Percentiles rank a stretch among this genome's conserved stretches.
Evolutionary conservation across 2,888 invertebrate species (phyloP).

Genomic region (Nyleta sp.): DNA sequence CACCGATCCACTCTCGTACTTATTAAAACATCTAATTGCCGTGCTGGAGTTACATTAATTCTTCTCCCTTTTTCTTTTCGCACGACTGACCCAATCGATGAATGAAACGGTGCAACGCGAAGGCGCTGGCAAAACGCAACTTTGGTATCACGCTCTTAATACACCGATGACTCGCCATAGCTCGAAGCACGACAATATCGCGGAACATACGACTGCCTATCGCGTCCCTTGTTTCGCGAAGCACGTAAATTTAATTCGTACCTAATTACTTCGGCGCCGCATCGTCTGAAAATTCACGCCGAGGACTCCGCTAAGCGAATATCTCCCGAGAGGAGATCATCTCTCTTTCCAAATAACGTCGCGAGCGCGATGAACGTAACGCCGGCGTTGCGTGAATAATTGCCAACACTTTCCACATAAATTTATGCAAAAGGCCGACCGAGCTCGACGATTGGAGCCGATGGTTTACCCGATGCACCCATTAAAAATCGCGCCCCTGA

Average conservation of each 20-base stretch:
- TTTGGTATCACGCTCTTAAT: conserved; percentile 49
- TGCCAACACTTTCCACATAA: conserved; percentile 23
- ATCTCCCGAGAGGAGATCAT: conserved; percentile 34
- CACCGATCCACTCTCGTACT: conserved; percentile 7
- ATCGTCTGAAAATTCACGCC: conserved; percentile 65
- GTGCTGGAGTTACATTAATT: conserved; percentile 4
- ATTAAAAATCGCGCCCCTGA: too few relatives aligned
- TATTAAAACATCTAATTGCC: conserved; percentile 20
- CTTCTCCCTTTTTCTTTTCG: conserved; percentile 27
- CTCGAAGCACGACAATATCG: conserved; percentile 32
- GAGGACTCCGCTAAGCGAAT: conserved; percentile 30
- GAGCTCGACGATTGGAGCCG: too few relatives aligned
- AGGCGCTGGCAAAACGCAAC: conserved; percentile 29
- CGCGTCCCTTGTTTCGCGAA: conserved; percentile 61
- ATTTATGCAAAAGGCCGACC: too few relatives aligned
- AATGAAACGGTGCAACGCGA: conserved; percentile 20
- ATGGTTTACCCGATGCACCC: too few relatives aligned
- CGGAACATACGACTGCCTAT: conserved; percentile 33
- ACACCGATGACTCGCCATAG: conserved; percentile 35
- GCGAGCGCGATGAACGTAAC: conserved; percentile 31
- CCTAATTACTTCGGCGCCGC: conserved; percentile 67
- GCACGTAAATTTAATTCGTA: conserved; percentile 68
- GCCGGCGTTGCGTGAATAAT: conserved; percentile 28
- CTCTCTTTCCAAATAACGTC: conserved; percentile 44
- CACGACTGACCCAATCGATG: conserved; percentile 19